Conservation (phyloP, 2,113 vertebrate genomes). For the Phrynocephalus versicolor region DNA sequence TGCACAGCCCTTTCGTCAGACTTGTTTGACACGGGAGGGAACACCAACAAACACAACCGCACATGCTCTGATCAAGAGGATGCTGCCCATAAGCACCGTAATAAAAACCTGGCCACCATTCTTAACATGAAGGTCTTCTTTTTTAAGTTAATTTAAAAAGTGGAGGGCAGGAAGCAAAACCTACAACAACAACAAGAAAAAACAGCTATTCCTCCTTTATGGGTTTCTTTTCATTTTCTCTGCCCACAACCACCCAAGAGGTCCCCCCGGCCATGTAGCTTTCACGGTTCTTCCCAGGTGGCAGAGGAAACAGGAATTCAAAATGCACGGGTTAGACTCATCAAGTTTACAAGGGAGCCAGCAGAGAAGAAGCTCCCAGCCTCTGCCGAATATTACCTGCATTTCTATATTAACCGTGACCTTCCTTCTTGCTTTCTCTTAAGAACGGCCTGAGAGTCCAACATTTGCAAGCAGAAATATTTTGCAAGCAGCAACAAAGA, state of each 20-base stretch:
- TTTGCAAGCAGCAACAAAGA: slow-evolving; percentile 11
- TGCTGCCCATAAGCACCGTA: slow-evolving; percentile 36
- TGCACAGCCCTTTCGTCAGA: slow-evolving; percentile 11
- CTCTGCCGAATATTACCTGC: background rate
- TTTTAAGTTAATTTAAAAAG: slow-evolving; percentile 5
- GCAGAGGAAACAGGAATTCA: background rate
- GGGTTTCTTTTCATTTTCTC: background rate
- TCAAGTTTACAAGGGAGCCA: background rate
- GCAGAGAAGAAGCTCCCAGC: background rate
- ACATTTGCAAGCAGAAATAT: slow-evolving; percentile 6
- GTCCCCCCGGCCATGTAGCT: background rate
- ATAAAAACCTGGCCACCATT: slow-evolving; percentile 18
- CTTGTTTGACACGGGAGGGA: too few species aligned
- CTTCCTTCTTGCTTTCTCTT: slow-evolving; percentile 1
- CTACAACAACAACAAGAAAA: too few species aligned
- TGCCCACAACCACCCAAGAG: background rate
- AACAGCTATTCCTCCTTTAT: background rate
- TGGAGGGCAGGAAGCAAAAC: background rate
- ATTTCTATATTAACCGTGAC: background rate
- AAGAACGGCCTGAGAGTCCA: background rate
- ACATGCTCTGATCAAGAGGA: slow-evolving; percentile 16
- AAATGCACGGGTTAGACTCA: background rate
- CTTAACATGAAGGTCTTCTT: slow-evolving; percentile 15
- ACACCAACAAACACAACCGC: too few species aligned
- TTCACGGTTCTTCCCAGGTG: background rate